Evolutionary conservation across 2,113 vertebrate genomes (phyloP), one percentile per base, ranked within the genome.

Genomic region (Jacana jacana): DNA sequence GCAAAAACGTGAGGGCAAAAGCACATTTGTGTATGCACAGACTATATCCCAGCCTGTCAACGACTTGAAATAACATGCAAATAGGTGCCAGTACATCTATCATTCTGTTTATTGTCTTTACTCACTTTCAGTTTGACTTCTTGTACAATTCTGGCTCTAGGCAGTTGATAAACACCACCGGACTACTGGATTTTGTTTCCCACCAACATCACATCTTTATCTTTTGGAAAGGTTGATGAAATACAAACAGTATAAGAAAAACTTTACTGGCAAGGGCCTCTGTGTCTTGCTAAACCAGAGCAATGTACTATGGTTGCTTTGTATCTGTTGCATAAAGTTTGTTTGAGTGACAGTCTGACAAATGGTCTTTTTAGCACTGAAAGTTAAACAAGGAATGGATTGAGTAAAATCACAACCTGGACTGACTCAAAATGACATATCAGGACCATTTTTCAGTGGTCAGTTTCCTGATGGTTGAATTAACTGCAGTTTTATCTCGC

Each of bases 91-190:
- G 85, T 78, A 91, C 88, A 95, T 91, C 90, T 91, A 91, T 93
- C 88, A 95, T 81, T 93, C 96, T 94, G 68, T 91, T 97, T 96
- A 93, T 94, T 96, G 94, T 93, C 91, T 95, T 96, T 95, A 96
- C 85, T 86, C 89, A 94, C 93, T 97, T 92, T 88, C 80, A 90
- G 82, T 88, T 95, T 88, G 88, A 88, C 86, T 93, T 96, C 92
- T 95, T 60, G 65, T 81, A 86, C 88, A 88, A 68, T 92, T 88
- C 95, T 95, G 93, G 39, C 83, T 91, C 91, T 93, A 70, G 87
- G 81, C 72, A 87, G 69, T 76, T 93, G 93, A 96, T 92, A 94
- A 96, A 91, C 81, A 92, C 86, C 83, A 79, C 4, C 22, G 52
- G 73, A 64, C 93, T 84, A 95, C 95, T 96, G 95, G 86, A 92